phyloP scores from a whole-genome alignment of 2,113 vertebrate genomes.

The Lamprologus speciosus region DNA sequence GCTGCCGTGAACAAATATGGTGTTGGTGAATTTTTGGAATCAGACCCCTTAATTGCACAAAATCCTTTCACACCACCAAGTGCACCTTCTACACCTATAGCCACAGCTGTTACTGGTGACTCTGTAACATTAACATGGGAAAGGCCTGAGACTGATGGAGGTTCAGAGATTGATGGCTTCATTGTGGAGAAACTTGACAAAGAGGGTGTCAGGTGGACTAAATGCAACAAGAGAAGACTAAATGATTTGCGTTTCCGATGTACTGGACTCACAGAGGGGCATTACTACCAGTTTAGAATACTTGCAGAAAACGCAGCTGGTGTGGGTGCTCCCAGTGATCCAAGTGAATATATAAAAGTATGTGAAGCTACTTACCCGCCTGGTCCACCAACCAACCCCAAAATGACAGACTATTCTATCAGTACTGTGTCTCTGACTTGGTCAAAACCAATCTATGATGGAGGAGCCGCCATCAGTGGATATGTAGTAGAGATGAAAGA shows the following conservation, averaged over 20 bases:
- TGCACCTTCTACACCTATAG: slow-evolving; percentile 84
- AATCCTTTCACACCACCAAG: slow-evolving; percentile 89
- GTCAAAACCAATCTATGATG: slow-evolving; percentile 94
- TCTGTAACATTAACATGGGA: slow-evolving; percentile 90
- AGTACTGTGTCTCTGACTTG: slow-evolving; percentile 86
- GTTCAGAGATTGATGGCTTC: slow-evolving; percentile 93
- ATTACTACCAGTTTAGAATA: slow-evolving; percentile 93
- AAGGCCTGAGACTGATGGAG: slow-evolving; percentile 85
- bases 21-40: slow-evolving; percentile 89
- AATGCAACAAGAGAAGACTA: slow-evolving; percentile 93
- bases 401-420: slow-evolving; percentile 86
- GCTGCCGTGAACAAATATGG: slow-evolving; percentile 95
- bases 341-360: slow-evolving; percentile 86
- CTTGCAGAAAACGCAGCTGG: slow-evolving; percentile 95
- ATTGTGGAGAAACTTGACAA: slow-evolving; percentile 95
- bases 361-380: slow-evolving; percentile 91
- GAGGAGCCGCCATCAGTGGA: slow-evolving; percentile 83
- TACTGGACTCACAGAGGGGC: slow-evolving; percentile 86
- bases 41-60: slow-evolving; percentile 84
- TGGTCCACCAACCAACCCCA: slow-evolving; percentile 90
- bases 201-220: slow-evolving; percentile 91
- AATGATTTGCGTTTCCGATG: slow-evolving; percentile 86
- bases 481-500: slow-evolving; percentile 89
- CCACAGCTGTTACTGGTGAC: slow-evolving; percentile 85
- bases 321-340: slow-evolving; percentile 82